Evolutionary conservation across 2,797 vertebrate species (phyloP).

Genomic region (Balearica regulorum): DNA sequence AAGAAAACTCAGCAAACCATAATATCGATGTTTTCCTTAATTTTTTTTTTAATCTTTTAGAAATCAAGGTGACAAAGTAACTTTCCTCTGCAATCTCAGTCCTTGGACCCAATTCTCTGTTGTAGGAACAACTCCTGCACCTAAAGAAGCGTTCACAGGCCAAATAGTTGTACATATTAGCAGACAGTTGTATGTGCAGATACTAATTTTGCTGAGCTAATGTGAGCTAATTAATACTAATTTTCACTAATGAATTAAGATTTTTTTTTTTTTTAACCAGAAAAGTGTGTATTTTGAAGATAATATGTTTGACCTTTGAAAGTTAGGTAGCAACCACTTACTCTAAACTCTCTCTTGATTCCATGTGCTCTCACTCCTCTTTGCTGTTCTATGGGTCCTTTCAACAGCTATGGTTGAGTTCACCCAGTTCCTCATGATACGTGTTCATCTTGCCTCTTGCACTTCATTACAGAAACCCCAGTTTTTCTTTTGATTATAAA

Average conservation of each 20-base stretch:
- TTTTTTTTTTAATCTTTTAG: background rate
- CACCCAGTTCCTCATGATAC: background rate
- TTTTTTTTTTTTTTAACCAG: background rate
- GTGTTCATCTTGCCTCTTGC: background rate
- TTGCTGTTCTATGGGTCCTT: background rate
- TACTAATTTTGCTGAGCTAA: background rate
- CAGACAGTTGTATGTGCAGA: background rate
- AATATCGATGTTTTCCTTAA: background rate
- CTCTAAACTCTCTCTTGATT: background rate
- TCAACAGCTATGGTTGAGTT: background rate
- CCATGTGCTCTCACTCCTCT: background rate
- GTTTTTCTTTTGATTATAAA: background rate
- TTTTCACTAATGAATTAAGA: no score
- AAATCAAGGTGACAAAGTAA: background rate
- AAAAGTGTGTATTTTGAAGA: background rate
- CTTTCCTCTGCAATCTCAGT: background rate
- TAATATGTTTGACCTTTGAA: background rate
- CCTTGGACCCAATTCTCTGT: background rate
- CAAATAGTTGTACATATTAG: background rate
- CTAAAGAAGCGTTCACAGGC: background rate
- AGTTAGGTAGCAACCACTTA: background rate
- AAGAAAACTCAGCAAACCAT: background rate
- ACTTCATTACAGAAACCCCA: background rate
- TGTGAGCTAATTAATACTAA: background rate
- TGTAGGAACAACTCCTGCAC: background rate